Evolutionary conservation across 2,888 invertebrate genomes (phyloP), one percentile per base, ranked within the genome.

Genomic region (Drosophila mimetica): DNA sequence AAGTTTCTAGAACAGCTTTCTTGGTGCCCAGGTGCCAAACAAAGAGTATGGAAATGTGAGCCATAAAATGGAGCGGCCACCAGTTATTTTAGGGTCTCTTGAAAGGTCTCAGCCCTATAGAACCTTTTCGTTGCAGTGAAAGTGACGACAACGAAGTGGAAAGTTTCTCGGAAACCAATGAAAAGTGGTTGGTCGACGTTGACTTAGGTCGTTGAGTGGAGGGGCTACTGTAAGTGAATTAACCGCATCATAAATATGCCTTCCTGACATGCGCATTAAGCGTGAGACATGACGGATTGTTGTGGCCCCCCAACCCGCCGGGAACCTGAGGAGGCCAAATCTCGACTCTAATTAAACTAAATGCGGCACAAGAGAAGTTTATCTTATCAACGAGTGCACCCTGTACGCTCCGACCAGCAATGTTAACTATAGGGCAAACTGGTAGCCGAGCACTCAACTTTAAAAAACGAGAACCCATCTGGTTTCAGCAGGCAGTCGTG

Each of bases 351-450:
- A 77, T 80, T 61, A 69, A 64, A 48, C 65, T 53, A 63, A 61
- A 60, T 48, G n/a, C n/a, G 34, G 20, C 30, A 9, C 32, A 46
- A 52, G 73, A 63, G 25, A 25, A 25, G 64, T 77, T 83, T 86
- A 83, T 84, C 88, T 88, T 76, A 84, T 84, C 86, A 13, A 14
- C 2, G 3, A 22, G 18, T 18, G 39, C 28, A 88, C 88, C 83
- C 83, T 88, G 88, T 88, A 74, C 11, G 16, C 9, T 1, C 18
- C 18, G 47, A n/a, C 39, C 36, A 48, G 30, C 76, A 88, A 86
- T 80, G 83, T 79, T 88, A 79, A 83, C 71, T 86, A 80, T 77
- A 79, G 81, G 78, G 64, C 86, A 69, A 59, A 50, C 44, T 28
- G 58, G 50, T 54, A 47, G 22, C 72, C 32, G 63, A 58, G 58